Evolutionary conservation across 2,888 invertebrate genomes (phyloP), one percentile per base, ranked within the genome.

Genomic region (Cheiracanthium punctorium): DNA sequence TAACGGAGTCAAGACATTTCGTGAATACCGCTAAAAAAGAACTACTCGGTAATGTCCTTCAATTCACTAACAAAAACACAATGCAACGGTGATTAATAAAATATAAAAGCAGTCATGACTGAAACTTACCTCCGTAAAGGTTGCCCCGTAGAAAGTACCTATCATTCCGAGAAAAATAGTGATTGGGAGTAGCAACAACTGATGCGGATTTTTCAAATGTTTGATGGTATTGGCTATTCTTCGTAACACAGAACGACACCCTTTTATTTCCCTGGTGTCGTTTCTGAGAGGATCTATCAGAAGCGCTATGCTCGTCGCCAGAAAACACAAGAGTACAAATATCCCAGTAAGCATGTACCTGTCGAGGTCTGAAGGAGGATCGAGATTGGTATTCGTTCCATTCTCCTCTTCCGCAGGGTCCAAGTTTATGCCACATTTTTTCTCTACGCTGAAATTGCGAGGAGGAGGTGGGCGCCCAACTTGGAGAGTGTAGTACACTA

Each of bases 131-230:
- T 92, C 92, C 0, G 93, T 93, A 89, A 91, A 93, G 67, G 93
- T 92, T 1, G 97, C 98, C 24, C 96, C 96, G 90, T 98, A 96
- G 92, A 98, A 98, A 0, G 98, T 98, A 91, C 98, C 98, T 91
- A 98, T 98, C 94, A 99, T 96, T 84, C 98, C 98, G 90, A 98
- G 97, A 95, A 97, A 99, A 75, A 99, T 93, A 0, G 98, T 99
- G 88, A 99, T 95, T 0, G 98, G 98, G 88, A 98, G 97, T 58
- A 99, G 94, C 5, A 98, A 93, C 90, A 98, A 95, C 91, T 98
- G 98, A 91, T 97, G 96, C 0, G 96, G 96, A 91, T 97, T 96
- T 91, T 97, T 93, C 70, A 80, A 24, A 91, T 98, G 98, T 91
- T 95, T 95, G 87, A 96, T 95, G 0, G 98, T 98, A 20, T 97